phyloP scores from a whole-genome alignment of 2,797 vertebrate genomes.

The Rhinichthys osculus region DNA sequence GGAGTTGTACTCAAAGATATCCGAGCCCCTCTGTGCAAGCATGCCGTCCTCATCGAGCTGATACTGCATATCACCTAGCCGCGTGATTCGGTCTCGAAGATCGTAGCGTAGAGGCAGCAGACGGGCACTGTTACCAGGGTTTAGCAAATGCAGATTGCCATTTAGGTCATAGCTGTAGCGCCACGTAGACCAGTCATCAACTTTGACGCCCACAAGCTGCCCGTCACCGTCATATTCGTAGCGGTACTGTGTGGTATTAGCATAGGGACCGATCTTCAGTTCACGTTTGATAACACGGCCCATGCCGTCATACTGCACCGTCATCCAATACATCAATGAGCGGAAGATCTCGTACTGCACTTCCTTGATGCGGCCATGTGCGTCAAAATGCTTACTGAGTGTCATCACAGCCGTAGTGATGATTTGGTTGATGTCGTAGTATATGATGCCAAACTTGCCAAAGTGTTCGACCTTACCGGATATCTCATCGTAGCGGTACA shows the following conservation, averaged over 20 bases:
- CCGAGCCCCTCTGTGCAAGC: conserved; percentile 83
- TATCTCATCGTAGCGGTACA: conserved; percentile 90
- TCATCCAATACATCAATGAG: conserved; percentile 94
- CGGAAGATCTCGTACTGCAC: conserved; percentile 92
- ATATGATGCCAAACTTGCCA: conserved; percentile 91
- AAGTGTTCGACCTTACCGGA: conserved; percentile 92
- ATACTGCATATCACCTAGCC: conserved; percentile 87
- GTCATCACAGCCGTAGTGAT: conserved; percentile 92
- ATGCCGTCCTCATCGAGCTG: conserved; percentile 88
- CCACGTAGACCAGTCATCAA: conserved; percentile 89
- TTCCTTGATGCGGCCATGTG: conserved; percentile 89
- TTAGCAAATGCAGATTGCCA: conserved; percentile 87
- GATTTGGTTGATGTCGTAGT: conserved; percentile 91
- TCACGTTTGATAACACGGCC: conserved; percentile 88
- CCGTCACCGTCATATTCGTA: conserved; percentile 90
- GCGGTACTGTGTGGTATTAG: conserved; percentile 90
- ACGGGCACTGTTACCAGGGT: conserved; percentile 86
- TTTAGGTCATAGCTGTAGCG: conserved; percentile 91
- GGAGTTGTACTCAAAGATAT: conserved; percentile 89
- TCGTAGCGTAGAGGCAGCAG: conserved; percentile 88
- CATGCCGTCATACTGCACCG: conserved; percentile 90
- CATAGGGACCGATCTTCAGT: conserved; percentile 88
- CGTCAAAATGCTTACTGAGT: conserved; percentile 90
- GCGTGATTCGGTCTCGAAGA: conserved; percentile 86
- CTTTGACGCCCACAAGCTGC: conserved; percentile 84